Evolutionary conservation across 1,140 invertebrate species (phyloP).

Genomic region (Neelides sp.): DNA sequence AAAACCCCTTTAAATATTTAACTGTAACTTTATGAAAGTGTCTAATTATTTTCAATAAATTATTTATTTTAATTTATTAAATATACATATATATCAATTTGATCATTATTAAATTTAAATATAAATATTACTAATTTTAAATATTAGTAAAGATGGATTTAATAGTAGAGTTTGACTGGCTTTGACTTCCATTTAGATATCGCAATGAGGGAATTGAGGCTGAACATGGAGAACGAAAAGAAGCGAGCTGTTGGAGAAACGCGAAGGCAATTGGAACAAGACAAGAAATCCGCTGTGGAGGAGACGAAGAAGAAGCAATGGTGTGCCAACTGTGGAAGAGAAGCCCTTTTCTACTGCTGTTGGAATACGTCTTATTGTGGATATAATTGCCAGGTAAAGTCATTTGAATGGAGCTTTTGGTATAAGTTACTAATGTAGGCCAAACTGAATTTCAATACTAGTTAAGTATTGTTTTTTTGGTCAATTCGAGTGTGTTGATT

Average conservation of each 20-base stretch:
- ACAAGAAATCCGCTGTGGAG: slow-evolving; percentile 51
- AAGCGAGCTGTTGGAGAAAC: slow-evolving; percentile 46
- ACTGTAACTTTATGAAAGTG: no score
- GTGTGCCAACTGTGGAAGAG: slow-evolving; percentile 72
- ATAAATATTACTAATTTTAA: no score
- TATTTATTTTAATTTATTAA: no score
- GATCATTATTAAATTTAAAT: no score
- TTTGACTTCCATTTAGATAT: slow-evolving; percentile 35
- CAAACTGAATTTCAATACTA: no score
- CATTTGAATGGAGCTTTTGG: slow-evolving; percentile 12
- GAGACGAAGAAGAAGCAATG: slow-evolving; percentile 71
- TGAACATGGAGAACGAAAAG: slow-evolving; percentile 51
- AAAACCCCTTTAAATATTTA: not conserved
- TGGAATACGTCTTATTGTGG: slow-evolving; percentile 91
- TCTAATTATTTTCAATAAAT: no score
- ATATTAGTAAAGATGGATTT: no score
- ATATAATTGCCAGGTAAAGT: slow-evolving; percentile 56
- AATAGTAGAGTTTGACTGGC: no score
- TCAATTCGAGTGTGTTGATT: no score
- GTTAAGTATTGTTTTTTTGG: no score
- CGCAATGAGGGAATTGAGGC: slow-evolving; percentile 48
- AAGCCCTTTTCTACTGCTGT: slow-evolving; percentile 82
- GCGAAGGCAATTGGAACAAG: slow-evolving; percentile 46
- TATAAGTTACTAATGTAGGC: no score
- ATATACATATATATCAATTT: no score